Percentiles rank a stretch among this genome's conserved stretches.
These are phyloP conservation scores for Eubasilissa regina DNA, from an alignment of 1,140 invertebrate species.

Conservation along the genomic window DNA sequence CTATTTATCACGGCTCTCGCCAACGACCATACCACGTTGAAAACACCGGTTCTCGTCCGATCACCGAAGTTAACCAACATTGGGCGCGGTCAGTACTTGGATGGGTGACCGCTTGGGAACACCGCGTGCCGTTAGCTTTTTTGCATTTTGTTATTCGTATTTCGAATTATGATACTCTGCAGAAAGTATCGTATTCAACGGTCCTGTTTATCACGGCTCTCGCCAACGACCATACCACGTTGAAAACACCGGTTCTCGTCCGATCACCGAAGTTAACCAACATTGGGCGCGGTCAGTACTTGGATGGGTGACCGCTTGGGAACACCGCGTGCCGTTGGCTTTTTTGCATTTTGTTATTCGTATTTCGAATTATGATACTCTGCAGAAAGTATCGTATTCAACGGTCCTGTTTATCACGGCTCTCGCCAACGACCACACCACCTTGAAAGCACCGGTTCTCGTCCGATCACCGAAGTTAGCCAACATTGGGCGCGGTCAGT, in stretches of 20 bases:
- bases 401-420: too few species aligned
- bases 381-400: too few species aligned
- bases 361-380: too few species aligned
- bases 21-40: constrained; percentile 59
- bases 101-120: constrained; percentile 59
- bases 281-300: constrained; percentile 57
- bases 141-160: too few species aligned
- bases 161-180: too few species aligned
- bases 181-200: too few species aligned
- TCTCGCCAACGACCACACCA: constrained; percentile 59
- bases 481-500: constrained; percentile 59
- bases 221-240: constrained; percentile 57
- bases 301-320: constrained; percentile 58
- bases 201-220: too few species aligned
- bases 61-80: constrained; percentile 60
- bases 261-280: too few species aligned
- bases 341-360: too few species aligned
- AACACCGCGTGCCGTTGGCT: constrained; percentile 58
- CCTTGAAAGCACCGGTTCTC: constrained; percentile 59
- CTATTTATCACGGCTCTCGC: too few species aligned
- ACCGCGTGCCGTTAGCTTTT: too few species aligned
- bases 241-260: constrained; percentile 58
- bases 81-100: constrained; percentile 59
- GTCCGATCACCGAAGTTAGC: constrained; percentile 60
- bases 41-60: constrained; percentile 60